A percentile compares a stretch with the other conserved stretches of the same genome.
Evolutionary conservation across 1,140 invertebrate genomes (phyloP).

Genomic region (Trigoniulus corallinus): DNA sequence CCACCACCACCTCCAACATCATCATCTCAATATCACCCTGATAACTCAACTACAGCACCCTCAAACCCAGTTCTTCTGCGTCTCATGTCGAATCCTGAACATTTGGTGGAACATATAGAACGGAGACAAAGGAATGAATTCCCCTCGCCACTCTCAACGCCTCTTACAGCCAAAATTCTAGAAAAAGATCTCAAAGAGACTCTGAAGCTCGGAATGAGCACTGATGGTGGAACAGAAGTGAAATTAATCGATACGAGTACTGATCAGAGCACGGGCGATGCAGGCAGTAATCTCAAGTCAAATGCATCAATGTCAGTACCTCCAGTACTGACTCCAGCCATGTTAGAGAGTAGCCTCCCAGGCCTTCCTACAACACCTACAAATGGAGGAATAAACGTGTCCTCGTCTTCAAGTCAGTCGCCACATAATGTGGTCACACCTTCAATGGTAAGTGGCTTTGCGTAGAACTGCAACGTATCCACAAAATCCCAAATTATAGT

Average conservation of each 20-base stretch:
- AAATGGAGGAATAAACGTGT: no score
- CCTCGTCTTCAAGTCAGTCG: no score
- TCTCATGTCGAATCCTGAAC: conserved; percentile 59
- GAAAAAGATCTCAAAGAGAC: background rate
- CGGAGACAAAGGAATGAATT: conserved; percentile 44
- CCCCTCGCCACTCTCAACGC: no score
- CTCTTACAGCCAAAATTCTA: background rate
- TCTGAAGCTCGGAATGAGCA: background rate
- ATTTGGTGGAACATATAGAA: conserved; percentile 71
- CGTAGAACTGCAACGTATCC: no score
- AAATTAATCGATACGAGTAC: background rate
- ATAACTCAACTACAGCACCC: conserved; percentile 48
- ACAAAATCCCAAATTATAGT: no score
- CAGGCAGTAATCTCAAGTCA: background rate
- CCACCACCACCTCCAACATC: no score
- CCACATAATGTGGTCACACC: no score
- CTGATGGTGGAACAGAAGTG: background rate
- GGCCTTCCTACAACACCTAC: background rate
- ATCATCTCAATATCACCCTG: conserved; percentile 56
- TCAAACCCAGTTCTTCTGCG: conserved; percentile 59
- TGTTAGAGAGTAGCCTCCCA: background rate
- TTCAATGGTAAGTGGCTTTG: no score
- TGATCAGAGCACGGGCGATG: no score
- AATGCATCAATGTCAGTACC: background rate
- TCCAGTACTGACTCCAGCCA: background rate